These are phyloP conservation scores for Dicranocentrus wangi DNA, from an alignment of 2,888 invertebrate species.

Conservation along the genomic window DNA sequence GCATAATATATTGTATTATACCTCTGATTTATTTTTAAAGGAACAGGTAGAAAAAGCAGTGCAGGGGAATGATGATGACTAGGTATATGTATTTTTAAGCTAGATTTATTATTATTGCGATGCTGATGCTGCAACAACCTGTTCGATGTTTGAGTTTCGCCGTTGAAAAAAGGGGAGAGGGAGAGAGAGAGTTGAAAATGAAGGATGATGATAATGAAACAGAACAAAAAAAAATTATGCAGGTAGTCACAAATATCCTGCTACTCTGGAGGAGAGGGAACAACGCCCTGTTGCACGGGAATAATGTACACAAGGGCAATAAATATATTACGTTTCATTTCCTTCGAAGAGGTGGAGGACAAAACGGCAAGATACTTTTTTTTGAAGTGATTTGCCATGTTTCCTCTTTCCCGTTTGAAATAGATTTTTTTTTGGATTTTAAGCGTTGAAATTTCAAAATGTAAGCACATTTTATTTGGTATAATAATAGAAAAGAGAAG, in stretches of 20 bases:
- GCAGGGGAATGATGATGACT: not conserved
- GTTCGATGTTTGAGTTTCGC: constrained; percentile 1
- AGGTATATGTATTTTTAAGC: too few relatives aligned
- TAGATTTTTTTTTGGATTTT: too few relatives aligned
- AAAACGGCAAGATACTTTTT: not conserved
- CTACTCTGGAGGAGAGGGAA: constrained; percentile 40
- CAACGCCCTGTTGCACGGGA: constrained; percentile 56
- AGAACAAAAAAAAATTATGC: not conserved
- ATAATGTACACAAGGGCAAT: constrained; percentile 21
- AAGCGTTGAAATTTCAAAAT: not conserved
- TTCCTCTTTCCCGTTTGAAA: constrained; percentile 62
- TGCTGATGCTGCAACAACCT: not conserved
- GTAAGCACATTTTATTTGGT: not conserved
- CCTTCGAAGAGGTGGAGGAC: constrained; percentile 6
- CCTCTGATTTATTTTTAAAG: constrained; percentile 6
- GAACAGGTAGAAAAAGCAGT: not conserved
- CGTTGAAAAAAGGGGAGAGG: not conserved
- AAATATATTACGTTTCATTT: constrained; percentile 56
- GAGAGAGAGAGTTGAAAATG: not conserved
- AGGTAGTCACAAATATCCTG: constrained; percentile 1
- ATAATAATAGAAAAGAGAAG: not conserved
- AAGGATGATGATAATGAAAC: not conserved
- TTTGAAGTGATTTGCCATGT: constrained; percentile 59
- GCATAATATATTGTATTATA: too few relatives aligned
- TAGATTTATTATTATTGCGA: not conserved